phyloP scores from a whole-genome alignment of 1,140 invertebrate species.

The Cydia pomonella region DNA sequence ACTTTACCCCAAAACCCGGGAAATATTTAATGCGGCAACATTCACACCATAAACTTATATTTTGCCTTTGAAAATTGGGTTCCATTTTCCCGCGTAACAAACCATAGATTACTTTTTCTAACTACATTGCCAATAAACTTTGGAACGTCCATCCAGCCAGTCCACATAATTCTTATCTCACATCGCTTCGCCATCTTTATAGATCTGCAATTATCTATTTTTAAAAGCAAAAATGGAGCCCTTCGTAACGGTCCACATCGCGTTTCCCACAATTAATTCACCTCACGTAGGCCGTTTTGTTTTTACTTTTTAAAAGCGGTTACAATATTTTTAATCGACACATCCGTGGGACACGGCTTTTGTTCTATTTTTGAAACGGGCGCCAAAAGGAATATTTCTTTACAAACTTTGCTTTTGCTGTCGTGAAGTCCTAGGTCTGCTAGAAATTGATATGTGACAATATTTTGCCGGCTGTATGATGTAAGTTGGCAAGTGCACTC shows the following conservation, averaged over 20 bases:
- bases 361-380: constrained; percentile 24
- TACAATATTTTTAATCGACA: constrained; percentile 24
- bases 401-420: constrained; percentile 14
- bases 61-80: too few relatives aligned
- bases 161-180: constrained; percentile 10
- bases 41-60: too few relatives aligned
- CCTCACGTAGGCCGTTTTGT: constrained; percentile 28
- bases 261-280: constrained; percentile 33
- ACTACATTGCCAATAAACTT: not conserved
- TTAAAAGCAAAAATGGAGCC: constrained; percentile 28
- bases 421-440: not conserved
- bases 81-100: too few relatives aligned
- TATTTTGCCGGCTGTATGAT: not conserved
- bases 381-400: constrained; percentile 20
- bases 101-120: too few relatives aligned
- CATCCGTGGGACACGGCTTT: constrained; percentile 25
- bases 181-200: constrained; percentile 3
- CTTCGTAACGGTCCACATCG: constrained; percentile 34
- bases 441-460: not conserved
- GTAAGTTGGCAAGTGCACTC: constrained; percentile 11
- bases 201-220: constrained; percentile 28
- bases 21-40: not conserved
- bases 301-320: constrained; percentile 28
- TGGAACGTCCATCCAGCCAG: not conserved
- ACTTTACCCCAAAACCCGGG: not conserved